A percentile compares a stretch with the other conserved stretches of the same genome.
phyloP scores from a whole-genome alignment of 1,140 invertebrate genomes.

The Caenorhabditis brenneri region DNA sequence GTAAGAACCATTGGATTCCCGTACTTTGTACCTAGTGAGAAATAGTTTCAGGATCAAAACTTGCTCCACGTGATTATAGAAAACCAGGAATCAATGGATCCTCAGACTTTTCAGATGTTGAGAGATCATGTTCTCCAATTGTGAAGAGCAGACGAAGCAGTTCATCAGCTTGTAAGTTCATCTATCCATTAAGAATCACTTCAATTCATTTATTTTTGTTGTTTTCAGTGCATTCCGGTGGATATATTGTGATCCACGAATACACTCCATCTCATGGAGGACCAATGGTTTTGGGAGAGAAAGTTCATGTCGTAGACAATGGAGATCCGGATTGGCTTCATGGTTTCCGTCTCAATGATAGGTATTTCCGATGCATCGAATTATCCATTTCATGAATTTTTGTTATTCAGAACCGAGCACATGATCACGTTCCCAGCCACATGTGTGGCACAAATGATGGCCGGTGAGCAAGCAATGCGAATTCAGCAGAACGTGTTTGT shows the following conservation, averaged over 20 bases:
- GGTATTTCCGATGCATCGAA: slow-evolving; percentile 1
- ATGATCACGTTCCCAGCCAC: slow-evolving; percentile 67
- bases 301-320: slow-evolving; percentile 68
- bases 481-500: slow-evolving; percentile 64
- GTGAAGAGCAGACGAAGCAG: slow-evolving; percentile 45
- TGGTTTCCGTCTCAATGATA: slow-evolving; percentile 61
- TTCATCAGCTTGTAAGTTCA: slow-evolving; percentile 5
- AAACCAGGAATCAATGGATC: slow-evolving; percentile 29
- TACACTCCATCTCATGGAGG: slow-evolving; percentile 56
- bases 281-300: slow-evolving; percentile 61
- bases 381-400: not conserved
- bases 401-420: slow-evolving; percentile 56
- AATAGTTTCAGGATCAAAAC: slow-evolving; percentile 41
- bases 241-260: slow-evolving; percentile 67
- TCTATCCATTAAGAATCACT: not conserved
- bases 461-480: slow-evolving; percentile 67
- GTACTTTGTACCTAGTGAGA: not conserved
- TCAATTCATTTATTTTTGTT: not conserved
- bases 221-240: slow-evolving; percentile 48
- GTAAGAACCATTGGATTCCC: not conserved
- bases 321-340: slow-evolving; percentile 71
- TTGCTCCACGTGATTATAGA: slow-evolving; percentile 8
- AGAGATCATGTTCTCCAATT: slow-evolving; percentile 45
- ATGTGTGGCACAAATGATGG: slow-evolving; percentile 64
- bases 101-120: slow-evolving; percentile 50